Percentiles rank a stretch among this genome's conserved stretches.
Evolutionary conservation across 2,888 invertebrate species (phyloP).

Genomic region (Acanthosepion esculentum): DNA sequence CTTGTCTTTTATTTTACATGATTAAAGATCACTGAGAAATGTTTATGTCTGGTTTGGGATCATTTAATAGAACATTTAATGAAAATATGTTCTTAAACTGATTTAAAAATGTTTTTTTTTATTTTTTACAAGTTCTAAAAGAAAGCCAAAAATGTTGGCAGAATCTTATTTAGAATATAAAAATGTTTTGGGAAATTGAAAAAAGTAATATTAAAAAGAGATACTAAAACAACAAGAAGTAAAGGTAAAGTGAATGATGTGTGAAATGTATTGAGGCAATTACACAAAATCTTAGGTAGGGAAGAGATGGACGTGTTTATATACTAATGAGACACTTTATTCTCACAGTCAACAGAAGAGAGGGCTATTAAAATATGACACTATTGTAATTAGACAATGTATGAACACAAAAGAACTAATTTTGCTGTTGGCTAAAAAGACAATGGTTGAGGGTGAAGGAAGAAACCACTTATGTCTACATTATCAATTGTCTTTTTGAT

Average conservation of each 20-base stretch:
- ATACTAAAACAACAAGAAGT: not conserved
- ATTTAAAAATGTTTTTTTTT: too few species aligned
- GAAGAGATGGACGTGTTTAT: not conserved
- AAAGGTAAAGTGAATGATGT: not conserved
- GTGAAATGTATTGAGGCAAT: not conserved
- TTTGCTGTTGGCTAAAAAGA: not conserved
- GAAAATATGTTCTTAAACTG: too few species aligned
- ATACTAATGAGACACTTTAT: constrained; percentile 4
- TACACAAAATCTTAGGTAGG: not conserved
- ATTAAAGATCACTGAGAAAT: too few species aligned
- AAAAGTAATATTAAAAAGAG: not conserved
- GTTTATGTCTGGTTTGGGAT: too few species aligned
- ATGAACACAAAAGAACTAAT: not conserved
- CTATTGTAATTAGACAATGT: not conserved
- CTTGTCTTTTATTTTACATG: too few species aligned
- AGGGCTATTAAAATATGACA: constrained; percentile 8
- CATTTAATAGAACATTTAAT: too few species aligned
- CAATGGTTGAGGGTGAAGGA: not conserved
- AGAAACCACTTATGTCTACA: not conserved
- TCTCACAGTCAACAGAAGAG: not conserved
- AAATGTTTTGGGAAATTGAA: not conserved
- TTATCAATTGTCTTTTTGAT: not conserved
- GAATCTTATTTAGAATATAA: too few species aligned
- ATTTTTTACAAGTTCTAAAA: too few species aligned
- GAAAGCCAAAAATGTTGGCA: too few species aligned